Conservation (phyloP, 2,888 invertebrate genomes). For the Drosophila setosimentum region DNA sequence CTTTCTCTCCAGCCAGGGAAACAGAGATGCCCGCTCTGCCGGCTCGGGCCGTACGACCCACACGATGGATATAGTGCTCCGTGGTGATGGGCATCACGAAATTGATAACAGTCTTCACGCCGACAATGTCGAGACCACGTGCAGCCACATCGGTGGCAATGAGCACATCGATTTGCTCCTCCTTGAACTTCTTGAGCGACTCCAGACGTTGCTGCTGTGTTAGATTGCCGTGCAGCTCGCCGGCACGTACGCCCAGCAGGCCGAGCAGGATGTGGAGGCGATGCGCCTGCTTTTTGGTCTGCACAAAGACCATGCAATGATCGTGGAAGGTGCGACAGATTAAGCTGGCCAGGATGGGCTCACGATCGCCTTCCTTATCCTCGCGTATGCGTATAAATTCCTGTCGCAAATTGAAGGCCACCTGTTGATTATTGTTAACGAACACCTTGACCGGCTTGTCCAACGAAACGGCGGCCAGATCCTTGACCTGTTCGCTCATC, state of each 20-base stretch:
- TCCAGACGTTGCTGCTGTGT: conserved; percentile 98
- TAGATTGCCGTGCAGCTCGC: conserved; percentile 97
- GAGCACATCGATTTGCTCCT: conserved; percentile 93
- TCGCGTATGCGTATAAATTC: conserved; percentile 98
- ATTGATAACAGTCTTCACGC: conserved; percentile 98
- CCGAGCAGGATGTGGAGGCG: conserved; percentile 96
- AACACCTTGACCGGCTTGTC: conserved; percentile 97
- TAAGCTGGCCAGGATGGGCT: conserved; percentile 93
- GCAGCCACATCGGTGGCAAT: conserved; percentile 98
- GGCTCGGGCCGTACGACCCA: conserved; percentile 98
- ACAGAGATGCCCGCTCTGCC: conserved; percentile 97
- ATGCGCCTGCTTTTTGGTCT: conserved; percentile 98
- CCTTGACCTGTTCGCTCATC: conserved; percentile 99
- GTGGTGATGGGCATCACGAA: conserved; percentile 97
- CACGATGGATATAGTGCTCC: conserved; percentile 98
- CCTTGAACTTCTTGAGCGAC: conserved; percentile 94
- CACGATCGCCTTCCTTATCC: conserved; percentile 95
- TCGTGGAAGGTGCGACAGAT: conserved; percentile 95
- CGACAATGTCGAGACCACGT: conserved; percentile 96
- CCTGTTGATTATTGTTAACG: conserved; percentile 97
- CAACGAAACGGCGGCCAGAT: conserved; percentile 96
- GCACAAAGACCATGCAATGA: conserved; percentile 97
- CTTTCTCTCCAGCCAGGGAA: conserved; percentile 96
- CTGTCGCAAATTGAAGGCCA: conserved; percentile 97
- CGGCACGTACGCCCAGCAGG: conserved; percentile 93